Evolutionary conservation across 2,888 invertebrate genomes (phyloP).

Genomic region (Helobdella robusta): DNA sequence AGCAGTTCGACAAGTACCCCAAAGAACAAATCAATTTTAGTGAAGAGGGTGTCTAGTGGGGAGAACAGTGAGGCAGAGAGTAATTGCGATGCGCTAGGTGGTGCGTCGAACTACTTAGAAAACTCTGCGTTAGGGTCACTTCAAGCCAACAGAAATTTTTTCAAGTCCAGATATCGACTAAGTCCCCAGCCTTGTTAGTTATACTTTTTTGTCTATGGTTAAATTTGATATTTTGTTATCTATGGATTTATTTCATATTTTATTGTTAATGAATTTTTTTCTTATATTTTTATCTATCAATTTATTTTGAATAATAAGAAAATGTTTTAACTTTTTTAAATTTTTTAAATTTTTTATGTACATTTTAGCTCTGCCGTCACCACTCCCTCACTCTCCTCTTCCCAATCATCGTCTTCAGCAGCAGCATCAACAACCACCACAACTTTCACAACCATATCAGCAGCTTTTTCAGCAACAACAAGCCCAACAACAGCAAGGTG

Average conservation of each 20-base stretch:
- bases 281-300: too few species aligned
- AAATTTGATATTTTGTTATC: too few species aligned
- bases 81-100: conserved; percentile 13
- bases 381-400: background rate
- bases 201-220: too few species aligned
- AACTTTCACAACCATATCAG: background rate
- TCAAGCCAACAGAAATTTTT: background rate
- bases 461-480: background rate
- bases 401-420: background rate
- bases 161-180: conserved; percentile 18
- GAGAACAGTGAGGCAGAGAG: conserved; percentile 29
- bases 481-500: conserved; percentile 6
- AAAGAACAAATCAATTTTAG: conserved; percentile 35
- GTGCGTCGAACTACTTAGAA: background rate
- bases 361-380: too few species aligned
- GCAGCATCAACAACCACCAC: background rate
- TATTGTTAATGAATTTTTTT: too few species aligned
- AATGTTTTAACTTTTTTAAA: too few species aligned
- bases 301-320: too few species aligned
- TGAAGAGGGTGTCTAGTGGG: conserved; percentile 29
- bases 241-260: too few species aligned
- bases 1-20: conserved; percentile 23
- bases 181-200: conserved; percentile 24
- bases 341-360: too few species aligned
- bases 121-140: background rate